A percentile compares a stretch with the other conserved stretches of the same genome.
Evolutionary conservation across 2,113 vertebrate species (phyloP).

Genomic region (Chloebia gouldiae): DNA sequence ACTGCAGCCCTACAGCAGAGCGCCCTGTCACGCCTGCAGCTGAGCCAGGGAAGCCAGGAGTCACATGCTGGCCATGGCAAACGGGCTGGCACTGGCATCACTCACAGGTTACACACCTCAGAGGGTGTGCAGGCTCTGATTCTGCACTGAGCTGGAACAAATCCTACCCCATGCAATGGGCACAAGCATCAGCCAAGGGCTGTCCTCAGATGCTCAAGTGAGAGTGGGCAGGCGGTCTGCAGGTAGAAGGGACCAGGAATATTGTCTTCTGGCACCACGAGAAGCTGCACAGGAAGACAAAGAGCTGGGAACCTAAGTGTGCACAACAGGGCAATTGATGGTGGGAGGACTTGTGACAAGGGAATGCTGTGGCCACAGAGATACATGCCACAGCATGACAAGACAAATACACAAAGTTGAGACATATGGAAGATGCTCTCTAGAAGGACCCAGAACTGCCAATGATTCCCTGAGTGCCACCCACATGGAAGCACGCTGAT

Average conservation of each 20-base stretch:
- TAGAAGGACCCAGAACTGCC: background rate
- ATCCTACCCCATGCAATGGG: background rate
- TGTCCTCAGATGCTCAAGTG: background rate
- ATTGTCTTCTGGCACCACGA: background rate
- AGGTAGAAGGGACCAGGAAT: background rate
- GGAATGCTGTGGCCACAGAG: background rate
- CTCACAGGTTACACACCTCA: background rate
- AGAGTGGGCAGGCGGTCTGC: background rate
- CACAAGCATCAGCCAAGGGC: background rate
- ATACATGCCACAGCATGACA: background rate
- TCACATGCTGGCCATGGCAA: fast-evolving
- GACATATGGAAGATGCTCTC: background rate
- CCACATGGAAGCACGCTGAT: background rate
- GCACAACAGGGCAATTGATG: background rate
- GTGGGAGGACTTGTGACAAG: background rate
- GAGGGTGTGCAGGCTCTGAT: background rate
- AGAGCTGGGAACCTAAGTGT: background rate
- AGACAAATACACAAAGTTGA: background rate
- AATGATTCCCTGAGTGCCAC: fast-evolving
- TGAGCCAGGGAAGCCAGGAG: background rate
- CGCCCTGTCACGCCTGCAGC: fast-evolving
- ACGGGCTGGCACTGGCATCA: background rate
- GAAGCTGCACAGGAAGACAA: background rate
- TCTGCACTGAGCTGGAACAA: background rate
- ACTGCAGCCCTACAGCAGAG: background rate